Evolutionary conservation across 2,888 invertebrate species (phyloP).

Genomic region (Brachypterus glaber): DNA sequence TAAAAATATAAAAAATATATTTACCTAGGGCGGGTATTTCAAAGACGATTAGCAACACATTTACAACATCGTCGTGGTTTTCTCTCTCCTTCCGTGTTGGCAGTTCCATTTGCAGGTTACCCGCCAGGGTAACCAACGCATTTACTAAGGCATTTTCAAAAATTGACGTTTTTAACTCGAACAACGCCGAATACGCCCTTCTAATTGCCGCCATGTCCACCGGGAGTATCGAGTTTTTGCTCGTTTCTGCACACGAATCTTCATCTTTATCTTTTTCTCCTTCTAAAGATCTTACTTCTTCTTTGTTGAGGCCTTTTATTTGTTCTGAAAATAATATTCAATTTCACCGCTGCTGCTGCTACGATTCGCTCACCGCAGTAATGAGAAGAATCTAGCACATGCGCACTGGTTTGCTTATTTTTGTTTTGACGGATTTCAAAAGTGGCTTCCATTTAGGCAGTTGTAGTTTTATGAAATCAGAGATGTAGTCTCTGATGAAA

Average conservation of each 20-base stretch:
- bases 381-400: too few species aligned
- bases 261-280: slow-evolving; percentile 82
- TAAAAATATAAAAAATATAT: slow-evolving; percentile 5
- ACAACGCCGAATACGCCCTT: slow-evolving; percentile 51
- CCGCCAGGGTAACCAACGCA: slow-evolving; percentile 62
- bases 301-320: slow-evolving; percentile 51
- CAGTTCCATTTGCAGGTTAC: slow-evolving; percentile 62
- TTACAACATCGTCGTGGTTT: slow-evolving; percentile 47
- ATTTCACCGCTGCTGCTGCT: not conserved
- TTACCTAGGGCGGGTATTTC: slow-evolving; percentile 39
- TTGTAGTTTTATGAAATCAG: too few species aligned
- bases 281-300: slow-evolving; percentile 61
- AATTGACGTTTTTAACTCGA: slow-evolving; percentile 37
- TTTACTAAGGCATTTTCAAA: slow-evolving; percentile 58
- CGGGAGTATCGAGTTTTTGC: slow-evolving; percentile 31
- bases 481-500: too few species aligned
- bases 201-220: slow-evolving; percentile 66
- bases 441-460: too few species aligned
- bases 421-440: too few species aligned
- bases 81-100: slow-evolving; percentile 34
- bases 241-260: slow-evolving; percentile 53
- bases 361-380: too few species aligned
- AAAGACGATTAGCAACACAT: slow-evolving; percentile 43
- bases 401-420: too few species aligned
- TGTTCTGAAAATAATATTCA: not conserved